Evolutionary conservation across 2,113 vertebrate species (phyloP).

Genomic region (Penelope pileata): DNA sequence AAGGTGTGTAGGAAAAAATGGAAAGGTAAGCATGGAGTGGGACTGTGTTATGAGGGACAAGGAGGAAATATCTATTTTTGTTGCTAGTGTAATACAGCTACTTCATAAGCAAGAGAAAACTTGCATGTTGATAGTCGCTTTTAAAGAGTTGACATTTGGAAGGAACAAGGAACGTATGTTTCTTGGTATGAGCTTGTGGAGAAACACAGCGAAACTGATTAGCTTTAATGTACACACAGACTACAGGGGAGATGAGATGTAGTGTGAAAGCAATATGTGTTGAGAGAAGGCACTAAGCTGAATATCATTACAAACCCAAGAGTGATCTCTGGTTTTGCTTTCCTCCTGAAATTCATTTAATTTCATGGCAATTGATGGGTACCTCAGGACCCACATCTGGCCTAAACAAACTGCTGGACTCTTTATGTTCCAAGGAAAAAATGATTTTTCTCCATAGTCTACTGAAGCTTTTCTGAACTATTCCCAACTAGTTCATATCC

Average conservation of each 20-base stretch:
- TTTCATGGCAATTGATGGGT: background rate
- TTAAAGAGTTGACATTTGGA: background rate
- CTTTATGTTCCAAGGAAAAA: background rate
- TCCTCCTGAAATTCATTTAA: background rate
- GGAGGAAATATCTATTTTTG: background rate
- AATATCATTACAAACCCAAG: background rate
- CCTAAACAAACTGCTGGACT: background rate
- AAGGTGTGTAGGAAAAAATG: background rate
- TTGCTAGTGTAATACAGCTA: background rate
- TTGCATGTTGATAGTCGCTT: background rate
- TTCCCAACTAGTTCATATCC: background rate
- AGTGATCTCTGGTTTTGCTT: rapidly evolving
- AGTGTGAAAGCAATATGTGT: rapidly evolving
- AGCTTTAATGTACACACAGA: background rate
- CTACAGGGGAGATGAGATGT: background rate
- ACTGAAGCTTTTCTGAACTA: background rate
- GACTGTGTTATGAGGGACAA: background rate
- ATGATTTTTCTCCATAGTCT: rapidly evolving
- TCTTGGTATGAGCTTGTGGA: background rate
- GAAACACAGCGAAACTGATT: background rate
- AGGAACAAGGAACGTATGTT: background rate
- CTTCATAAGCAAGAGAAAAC: background rate
- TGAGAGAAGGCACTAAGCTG: rapidly evolving
- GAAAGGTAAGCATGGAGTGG: background rate
- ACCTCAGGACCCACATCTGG: rapidly evolving